Conservation (phyloP, 1,140 invertebrate genomes). For the Drosophila elegans region DNA sequence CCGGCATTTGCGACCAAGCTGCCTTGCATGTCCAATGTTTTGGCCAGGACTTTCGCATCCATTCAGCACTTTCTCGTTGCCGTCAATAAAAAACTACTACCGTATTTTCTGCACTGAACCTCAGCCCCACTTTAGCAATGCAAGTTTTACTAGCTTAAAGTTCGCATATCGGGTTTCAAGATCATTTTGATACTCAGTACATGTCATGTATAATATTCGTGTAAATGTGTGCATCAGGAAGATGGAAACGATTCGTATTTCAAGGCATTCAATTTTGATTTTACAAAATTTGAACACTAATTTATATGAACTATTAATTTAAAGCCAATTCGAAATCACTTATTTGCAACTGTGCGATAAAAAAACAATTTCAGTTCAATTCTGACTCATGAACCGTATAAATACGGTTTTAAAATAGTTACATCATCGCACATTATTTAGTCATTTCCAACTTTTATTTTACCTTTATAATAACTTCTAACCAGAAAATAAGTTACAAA, state of each 20-base stretch:
- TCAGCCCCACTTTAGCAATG: conserved; percentile 40
- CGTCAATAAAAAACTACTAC: conserved; percentile 84
- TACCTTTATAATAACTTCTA: too few relatives aligned
- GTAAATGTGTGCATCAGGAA: background rate
- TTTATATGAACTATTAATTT: too few relatives aligned
- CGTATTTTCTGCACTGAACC: conserved; percentile 84
- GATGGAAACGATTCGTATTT: background rate
- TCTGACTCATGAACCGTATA: too few relatives aligned
- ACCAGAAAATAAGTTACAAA: too few relatives aligned
- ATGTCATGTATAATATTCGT: background rate
- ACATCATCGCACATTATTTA: too few relatives aligned
- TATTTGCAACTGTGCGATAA: too few relatives aligned
- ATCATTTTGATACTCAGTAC: background rate
- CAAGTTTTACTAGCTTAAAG: conserved; percentile 5
- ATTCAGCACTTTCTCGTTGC: conserved; percentile 17
- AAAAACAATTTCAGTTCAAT: too few relatives aligned
- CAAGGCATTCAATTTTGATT: too few relatives aligned
- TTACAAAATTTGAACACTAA: too few relatives aligned
- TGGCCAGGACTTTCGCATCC: conserved; percentile 29
- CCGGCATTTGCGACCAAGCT: conserved; percentile 33
- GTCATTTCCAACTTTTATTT: too few relatives aligned
- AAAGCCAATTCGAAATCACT: too few relatives aligned
- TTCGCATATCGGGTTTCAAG: background rate
- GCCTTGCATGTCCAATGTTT: conserved; percentile 41
- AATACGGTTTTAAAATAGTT: too few relatives aligned